phyloP scores from a whole-genome alignment of 2,888 invertebrate genomes.

The Hemistola chrysoprasaria region DNA sequence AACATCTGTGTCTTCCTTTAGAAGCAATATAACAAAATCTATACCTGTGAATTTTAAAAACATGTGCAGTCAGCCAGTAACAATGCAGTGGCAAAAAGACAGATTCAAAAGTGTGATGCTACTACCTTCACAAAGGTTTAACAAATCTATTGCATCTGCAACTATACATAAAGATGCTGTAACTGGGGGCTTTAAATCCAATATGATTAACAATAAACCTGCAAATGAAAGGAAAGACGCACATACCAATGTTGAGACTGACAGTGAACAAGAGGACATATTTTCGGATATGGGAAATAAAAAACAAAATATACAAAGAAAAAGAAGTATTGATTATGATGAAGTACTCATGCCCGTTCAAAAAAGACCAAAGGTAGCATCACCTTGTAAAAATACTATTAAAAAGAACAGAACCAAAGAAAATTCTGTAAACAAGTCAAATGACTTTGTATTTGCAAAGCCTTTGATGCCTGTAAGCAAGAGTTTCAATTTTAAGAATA shows the following conservation, averaged over 20 bases:
- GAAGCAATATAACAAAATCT: conserved; percentile 8
- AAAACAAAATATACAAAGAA: conserved; percentile 28
- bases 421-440: conserved; percentile 18
- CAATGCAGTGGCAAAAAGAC: conserved; percentile 44
- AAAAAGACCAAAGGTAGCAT: conserved; percentile 42
- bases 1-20: conserved; percentile 7
- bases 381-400: conserved; percentile 32
- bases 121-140: conserved; percentile 61
- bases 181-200: too few relatives aligned
- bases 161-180: conserved; percentile 39
- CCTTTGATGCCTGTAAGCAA: conserved; percentile 51
- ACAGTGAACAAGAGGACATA: conserved; percentile 50
- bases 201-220: too few relatives aligned
- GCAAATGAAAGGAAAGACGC: too few relatives aligned
- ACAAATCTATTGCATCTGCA: conserved; percentile 40
- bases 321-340: conserved; percentile 39
- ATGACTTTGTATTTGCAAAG: conserved; percentile 56
- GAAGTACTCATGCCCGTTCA: conserved; percentile 30
- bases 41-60: conserved; percentile 24
- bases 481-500: conserved; percentile 30
- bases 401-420: conserved; percentile 21
- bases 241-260: conserved; percentile 18
- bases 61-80: conserved; percentile 11
- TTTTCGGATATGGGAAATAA: conserved; percentile 38
- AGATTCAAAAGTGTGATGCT: conserved; percentile 52